A percentile compares a stretch with the other conserved stretches of the same genome.
Conservation (phyloP, 2,888 invertebrate species). For the Syritta pipiens region DNA sequence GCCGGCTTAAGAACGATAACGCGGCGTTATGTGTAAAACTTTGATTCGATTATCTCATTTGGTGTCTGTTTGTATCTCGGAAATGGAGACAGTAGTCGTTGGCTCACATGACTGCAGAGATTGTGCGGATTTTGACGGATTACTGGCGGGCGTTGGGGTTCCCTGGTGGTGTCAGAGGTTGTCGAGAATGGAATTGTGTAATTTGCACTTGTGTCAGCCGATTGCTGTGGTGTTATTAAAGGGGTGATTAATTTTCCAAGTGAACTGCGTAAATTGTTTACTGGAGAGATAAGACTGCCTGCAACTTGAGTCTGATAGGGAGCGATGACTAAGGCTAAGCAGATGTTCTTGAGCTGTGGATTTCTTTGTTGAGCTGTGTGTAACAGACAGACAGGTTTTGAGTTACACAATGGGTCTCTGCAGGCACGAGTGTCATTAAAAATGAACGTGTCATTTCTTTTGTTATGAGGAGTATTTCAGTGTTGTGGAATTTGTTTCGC, state of each 20-base stretch:
- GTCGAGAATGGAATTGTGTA: not conserved
- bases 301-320: not conserved
- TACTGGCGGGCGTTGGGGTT: too few relatives aligned
- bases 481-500: too few relatives aligned
- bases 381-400: not conserved
- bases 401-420: conserved; percentile 32
- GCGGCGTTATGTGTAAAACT: too few relatives aligned
- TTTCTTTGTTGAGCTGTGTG: not conserved
- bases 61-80: too few relatives aligned
- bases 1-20: too few relatives aligned
- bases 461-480: too few relatives aligned
- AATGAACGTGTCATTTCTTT: too few relatives aligned
- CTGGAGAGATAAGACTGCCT: conserved; percentile 8
- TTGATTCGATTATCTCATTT: too few relatives aligned
- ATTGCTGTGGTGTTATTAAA: not conserved
- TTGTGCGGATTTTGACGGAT: too few relatives aligned
- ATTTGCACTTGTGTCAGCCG: not conserved
- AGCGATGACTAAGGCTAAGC: conserved; percentile 8
- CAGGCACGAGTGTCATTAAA: too few relatives aligned
- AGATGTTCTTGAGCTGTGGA: not conserved
- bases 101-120: too few relatives aligned
- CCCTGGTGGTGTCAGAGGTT: not conserved
- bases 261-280: conserved; percentile 4
- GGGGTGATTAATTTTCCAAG: conserved; percentile 9
- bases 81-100: too few relatives aligned